Evolutionary conservation across 2,888 invertebrate species (phyloP).

Genomic region (Axea sp.): DNA sequence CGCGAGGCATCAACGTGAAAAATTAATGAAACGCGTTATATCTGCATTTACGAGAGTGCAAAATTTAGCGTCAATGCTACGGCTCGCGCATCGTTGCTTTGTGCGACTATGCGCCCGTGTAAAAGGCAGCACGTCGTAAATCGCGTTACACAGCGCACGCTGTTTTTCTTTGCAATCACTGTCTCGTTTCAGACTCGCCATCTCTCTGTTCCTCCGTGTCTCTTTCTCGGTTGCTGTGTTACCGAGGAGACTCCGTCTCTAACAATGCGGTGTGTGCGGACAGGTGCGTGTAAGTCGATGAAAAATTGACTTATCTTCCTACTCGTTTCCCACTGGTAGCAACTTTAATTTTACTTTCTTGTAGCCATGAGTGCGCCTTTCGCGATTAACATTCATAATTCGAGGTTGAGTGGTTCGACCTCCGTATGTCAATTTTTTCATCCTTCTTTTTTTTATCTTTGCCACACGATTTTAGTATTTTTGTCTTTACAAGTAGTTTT

Average conservation of each 20-base stretch:
- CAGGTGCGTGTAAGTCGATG: conserved; percentile 51
- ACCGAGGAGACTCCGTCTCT: background rate
- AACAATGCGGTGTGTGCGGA: conserved; percentile 13
- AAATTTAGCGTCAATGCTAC: conserved; percentile 22
- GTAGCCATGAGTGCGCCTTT: conserved; percentile 32
- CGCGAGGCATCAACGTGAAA: conserved; percentile 33
- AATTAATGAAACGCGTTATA: conserved; percentile 45
- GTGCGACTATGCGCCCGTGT: background rate
- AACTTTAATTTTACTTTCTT: conserved; percentile 50
- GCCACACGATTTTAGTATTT: conserved; percentile 7
- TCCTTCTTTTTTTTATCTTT: conserved; percentile 1
- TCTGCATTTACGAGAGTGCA: conserved; percentile 36
- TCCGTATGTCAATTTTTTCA: conserved; percentile 16
- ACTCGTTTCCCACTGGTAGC: conserved; percentile 42
- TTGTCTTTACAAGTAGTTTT: conserved; percentile 2
- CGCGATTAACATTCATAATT: conserved; percentile 41
- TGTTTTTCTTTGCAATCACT: conserved; percentile 34
- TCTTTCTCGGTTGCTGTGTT: conserved; percentile 1
- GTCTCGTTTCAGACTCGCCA: conserved; percentile 9
- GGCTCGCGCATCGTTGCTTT: conserved; percentile 9
- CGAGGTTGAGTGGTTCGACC: conserved; percentile 42
- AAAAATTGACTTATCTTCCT: conserved; percentile 60
- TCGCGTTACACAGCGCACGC: conserved; percentile 21
- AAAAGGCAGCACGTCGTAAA: conserved; percentile 23
- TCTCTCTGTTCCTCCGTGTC: background rate